Conservation (phyloP, 2,888 invertebrate species). For the Athalia rosae region DNA sequence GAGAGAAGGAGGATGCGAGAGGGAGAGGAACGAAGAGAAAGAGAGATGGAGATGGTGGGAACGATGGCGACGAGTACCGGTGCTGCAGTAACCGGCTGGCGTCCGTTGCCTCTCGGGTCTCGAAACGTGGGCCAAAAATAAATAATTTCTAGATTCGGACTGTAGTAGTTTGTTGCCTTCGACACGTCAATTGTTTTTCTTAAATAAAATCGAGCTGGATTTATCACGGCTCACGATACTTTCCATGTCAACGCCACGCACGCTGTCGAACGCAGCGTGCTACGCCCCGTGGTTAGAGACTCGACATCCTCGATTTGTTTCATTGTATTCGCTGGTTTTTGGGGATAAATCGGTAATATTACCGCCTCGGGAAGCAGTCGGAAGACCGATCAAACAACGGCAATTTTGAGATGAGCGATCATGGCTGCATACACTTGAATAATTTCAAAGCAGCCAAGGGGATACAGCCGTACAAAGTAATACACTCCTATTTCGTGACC, state of each 20-base stretch:
- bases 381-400: conserved; percentile 5
- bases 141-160: conserved; percentile 6
- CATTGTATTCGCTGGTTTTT: conserved; percentile 13
- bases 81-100: conserved; percentile 67
- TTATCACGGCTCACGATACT: conserved; percentile 56
- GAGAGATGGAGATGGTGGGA: conserved; percentile 44
- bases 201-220: conserved; percentile 38
- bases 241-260: conserved; percentile 67
- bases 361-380: conserved; percentile 10
- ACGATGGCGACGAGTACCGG: conserved; percentile 58
- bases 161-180: conserved; percentile 28
- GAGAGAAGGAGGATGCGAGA: conserved; percentile 29
- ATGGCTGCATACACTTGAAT: conserved; percentile 87
- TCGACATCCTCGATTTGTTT: conserved; percentile 6
- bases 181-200: conserved; percentile 41
- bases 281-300: conserved; percentile 59
- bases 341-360: conserved; percentile 21
- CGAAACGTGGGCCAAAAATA: conserved; percentile 55
- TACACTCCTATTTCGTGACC: conserved; percentile 91
- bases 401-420: conserved; percentile 77
- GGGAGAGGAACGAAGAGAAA: conserved; percentile 41
- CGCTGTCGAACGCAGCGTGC: conserved; percentile 66
- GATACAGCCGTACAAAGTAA: conserved; percentile 83
- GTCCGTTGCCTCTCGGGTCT: conserved; percentile 60
- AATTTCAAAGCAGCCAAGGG: conserved; percentile 87